phyloP scores from a whole-genome alignment of 92 coral and sea anemone genomes.

The Epizoanthus stellaris region DNA sequence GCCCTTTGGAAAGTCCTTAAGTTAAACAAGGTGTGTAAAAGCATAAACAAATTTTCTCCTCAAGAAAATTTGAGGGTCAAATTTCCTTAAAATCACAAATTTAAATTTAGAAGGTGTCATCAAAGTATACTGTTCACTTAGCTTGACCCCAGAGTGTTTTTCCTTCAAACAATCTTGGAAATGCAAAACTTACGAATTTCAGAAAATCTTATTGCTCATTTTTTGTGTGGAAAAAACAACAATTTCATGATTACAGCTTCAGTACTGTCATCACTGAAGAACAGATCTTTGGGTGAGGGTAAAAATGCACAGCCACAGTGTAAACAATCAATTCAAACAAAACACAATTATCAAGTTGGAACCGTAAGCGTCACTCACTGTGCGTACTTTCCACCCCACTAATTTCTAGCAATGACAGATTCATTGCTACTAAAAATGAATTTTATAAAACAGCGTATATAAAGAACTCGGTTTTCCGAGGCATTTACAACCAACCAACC shows the following conservation, averaged over 20 bases:
- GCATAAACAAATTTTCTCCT: constrained; percentile 21
- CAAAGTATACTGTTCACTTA: not conserved
- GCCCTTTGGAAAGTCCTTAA: constrained; percentile 27
- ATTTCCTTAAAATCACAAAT: constrained; percentile 10
- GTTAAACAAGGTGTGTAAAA: constrained; percentile 27
- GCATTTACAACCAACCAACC: constrained; percentile 4
- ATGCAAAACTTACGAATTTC: not conserved
- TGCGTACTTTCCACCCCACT: not conserved
- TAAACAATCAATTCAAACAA: constrained; percentile 20
- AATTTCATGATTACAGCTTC: not conserved
- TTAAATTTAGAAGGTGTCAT: not conserved
- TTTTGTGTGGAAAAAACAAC: not conserved
- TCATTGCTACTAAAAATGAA: not conserved
- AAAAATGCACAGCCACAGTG: constrained; percentile 1
- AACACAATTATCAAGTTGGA: constrained; percentile 19
- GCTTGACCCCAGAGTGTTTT: not conserved
- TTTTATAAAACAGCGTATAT: not conserved
- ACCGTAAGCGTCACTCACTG: not conserved
- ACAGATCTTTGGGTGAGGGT: constrained; percentile 9
- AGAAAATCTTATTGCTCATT: not conserved
- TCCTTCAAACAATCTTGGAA: not conserved
- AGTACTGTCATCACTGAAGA: not conserved
- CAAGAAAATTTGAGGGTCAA: not conserved
- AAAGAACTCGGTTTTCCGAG: not conserved
- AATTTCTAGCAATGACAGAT: not conserved